Conservation (phyloP, 30 jellyfish, hydroid and myxozoan species). For the Pseudorhiza aurosa region DNA sequence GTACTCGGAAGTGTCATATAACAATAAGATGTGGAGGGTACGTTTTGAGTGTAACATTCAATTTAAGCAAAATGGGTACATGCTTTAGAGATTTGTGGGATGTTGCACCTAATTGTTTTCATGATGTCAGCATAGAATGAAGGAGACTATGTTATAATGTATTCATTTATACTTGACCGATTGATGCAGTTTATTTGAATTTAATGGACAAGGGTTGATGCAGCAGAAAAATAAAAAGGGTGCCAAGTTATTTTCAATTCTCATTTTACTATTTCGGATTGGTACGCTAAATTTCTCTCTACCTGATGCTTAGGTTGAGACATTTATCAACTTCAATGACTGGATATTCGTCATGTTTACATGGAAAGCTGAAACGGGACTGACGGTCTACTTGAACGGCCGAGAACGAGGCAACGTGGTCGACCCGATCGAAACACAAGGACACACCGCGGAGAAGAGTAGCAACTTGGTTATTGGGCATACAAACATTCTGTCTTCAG, state of each 20-base stretch:
- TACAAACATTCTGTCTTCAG: constrained; percentile 38
- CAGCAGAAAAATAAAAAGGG: no score
- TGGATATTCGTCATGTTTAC: constrained; percentile 84
- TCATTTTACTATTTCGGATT: no score
- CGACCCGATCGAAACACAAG: constrained; percentile 78
- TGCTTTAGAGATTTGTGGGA: no score
- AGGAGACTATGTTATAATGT: no score
- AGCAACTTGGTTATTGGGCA: constrained; percentile 80
- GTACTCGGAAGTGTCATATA: constrained; percentile 88
- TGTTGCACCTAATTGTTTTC: no score
- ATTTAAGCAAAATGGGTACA: no score
- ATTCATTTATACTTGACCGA: no score
- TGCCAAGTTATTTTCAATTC: no score
- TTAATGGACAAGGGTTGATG: no score
- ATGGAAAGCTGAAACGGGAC: constrained; percentile 90
- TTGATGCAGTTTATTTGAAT: no score
- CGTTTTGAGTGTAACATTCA: background rate
- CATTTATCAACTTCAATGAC: constrained; percentile 71
- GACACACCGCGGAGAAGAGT: constrained; percentile 78
- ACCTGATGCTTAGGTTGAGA: constrained; percentile 62
- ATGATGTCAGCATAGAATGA: no score
- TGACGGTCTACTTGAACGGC: constrained; percentile 86
- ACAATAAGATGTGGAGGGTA: constrained; percentile 93
- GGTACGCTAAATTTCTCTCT: no score
- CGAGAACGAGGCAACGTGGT: constrained; percentile 53